A percentile compares a stretch with the other conserved stretches of the same genome.
These are phyloP conservation scores for Tyria jacobaeae DNA, from an alignment of 2,888 invertebrate species.

Conservation along the genomic window DNA sequence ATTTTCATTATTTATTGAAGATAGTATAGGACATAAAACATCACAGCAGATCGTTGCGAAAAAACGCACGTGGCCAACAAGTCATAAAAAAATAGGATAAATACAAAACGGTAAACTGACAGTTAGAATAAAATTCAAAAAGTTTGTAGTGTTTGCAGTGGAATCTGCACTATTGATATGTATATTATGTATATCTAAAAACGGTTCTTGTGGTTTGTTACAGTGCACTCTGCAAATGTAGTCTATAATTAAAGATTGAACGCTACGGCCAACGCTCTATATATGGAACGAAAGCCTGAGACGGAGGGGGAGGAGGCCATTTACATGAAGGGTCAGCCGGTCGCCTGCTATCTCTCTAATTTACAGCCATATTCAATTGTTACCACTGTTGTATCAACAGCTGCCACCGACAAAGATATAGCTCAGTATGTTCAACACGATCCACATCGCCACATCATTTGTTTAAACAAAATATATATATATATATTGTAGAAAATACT, in stretches of 20 bases:
- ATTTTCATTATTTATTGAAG: background rate
- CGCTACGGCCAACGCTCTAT: constrained; percentile 49
- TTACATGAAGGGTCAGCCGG: constrained; percentile 79
- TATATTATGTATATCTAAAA: no score
- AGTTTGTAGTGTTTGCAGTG: no score
- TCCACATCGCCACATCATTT: constrained; percentile 28
- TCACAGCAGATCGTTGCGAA: background rate
- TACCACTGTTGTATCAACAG: constrained; percentile 80
- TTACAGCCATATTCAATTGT: constrained; percentile 84
- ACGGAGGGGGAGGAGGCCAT: constrained; percentile 69
- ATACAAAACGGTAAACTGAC: background rate
- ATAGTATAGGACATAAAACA: no score
- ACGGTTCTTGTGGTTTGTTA: background rate
- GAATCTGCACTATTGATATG: no score
- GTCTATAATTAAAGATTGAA: constrained; percentile 15
- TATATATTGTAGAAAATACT: constrained; percentile 18
- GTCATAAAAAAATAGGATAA: background rate
- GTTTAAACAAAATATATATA: constrained; percentile 29
- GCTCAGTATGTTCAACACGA: constrained; percentile 43
- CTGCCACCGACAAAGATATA: constrained; percentile 75
- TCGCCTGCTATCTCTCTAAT: constrained; percentile 76
- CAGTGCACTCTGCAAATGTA: background rate
- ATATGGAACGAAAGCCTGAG: constrained; percentile 61
- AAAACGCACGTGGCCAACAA: background rate
- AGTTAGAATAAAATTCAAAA: no score